Base-by-base conservation (phyloP, 1,140 invertebrate genomes). In the Stegodyphus mimosarum region DNA sequence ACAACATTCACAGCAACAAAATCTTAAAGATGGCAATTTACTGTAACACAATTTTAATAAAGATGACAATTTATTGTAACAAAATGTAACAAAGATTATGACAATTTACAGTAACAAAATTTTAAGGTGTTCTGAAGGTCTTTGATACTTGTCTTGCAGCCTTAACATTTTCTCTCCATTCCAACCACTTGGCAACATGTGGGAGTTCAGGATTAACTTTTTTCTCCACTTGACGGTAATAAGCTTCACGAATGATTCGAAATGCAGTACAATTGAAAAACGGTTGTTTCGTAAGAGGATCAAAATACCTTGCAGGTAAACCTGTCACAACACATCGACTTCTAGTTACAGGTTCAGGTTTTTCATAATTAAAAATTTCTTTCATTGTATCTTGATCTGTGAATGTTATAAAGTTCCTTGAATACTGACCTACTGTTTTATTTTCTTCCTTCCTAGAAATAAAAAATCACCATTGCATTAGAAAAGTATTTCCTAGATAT, bases 331-430 rank as follows among this genome's bases (percentile, higher is more conserved):
- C 90, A 88, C 91, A 92, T 6, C 95, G 89, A 85, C 92, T 90
- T 89, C 92, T 93, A 49, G 92, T 90, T 0, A 91, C 90, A 78
- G 91, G 90, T 81, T 93, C 91, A 7, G 92, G 87, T 87, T 91
- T 94, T 11, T 87, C 76, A 87, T 90, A 89, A 86, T 90, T 92
- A 90, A 98, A 97, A 87, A 93, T 92, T 83, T 93, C 91, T 11
- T 94, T 92, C 88, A 95, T 96, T 4, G 93, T 92, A 78, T 93
- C 93, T 86, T 97, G 95, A 90, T 97, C 96, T 86, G 96, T 94
- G 89, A 98, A 96, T 0, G 95, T 96, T 15, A 99, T 93, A 88
- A 99, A 95, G 1, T 96, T 97, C 64, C 97, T 92, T 89, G 96
- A 96, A 90, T 92, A 93, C 88, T 91, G 17, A 18, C 83, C 83